Base-by-base conservation (phyloP, 2,888 invertebrate species). In the Hyles lineata region DNA sequence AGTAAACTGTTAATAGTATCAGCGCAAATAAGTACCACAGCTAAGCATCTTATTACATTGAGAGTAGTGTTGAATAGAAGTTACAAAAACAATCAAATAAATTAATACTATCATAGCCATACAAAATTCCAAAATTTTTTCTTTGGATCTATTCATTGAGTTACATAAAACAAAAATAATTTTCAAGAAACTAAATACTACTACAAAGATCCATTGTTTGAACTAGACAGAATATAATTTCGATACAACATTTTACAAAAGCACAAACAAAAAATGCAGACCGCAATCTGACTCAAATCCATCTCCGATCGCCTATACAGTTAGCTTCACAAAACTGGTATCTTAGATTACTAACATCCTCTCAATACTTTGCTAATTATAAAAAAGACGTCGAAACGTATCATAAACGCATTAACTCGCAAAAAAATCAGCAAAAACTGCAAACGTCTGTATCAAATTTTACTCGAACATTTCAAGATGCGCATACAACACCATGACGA, bases 401-500 rank as follows among this genome's bases (percentile, higher is more conserved):
- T 67, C 67, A 50, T 67, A 67, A 67, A 67, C 43, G 25, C 67
- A 67, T 67, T 67, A 50, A 21, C 23, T n/a, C 43, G 17, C 17
- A 5, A 23, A 67, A 21, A n/a, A 17, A 4, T 6, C 50, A 23
- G 43, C 67, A 67, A 67, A 67, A 63, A 67, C 43, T 67, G 50
- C 67, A 67, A 23, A 7, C 62, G 62, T 32, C 35, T 62, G 62
- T 19, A 62, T 32, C 62, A n/a, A 62, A 62, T 62, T 52, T 21
- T 52, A 71, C n/a, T 70, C 23, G 1, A 52, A 71, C 61, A 21
- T 25, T 58, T 32, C 58, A 11, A 59, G 43, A 70, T 60, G 25
- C 60, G 29, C 43, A 63, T 35, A 69, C 59, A 72, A 62, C 72
- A 35, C 25, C 69, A 60, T 67, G 70, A 70, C 59, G 29, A 21